Base-by-base conservation (phyloP, 2,113 vertebrate species). In the Paradoxurus hermaphroditus region DNA sequence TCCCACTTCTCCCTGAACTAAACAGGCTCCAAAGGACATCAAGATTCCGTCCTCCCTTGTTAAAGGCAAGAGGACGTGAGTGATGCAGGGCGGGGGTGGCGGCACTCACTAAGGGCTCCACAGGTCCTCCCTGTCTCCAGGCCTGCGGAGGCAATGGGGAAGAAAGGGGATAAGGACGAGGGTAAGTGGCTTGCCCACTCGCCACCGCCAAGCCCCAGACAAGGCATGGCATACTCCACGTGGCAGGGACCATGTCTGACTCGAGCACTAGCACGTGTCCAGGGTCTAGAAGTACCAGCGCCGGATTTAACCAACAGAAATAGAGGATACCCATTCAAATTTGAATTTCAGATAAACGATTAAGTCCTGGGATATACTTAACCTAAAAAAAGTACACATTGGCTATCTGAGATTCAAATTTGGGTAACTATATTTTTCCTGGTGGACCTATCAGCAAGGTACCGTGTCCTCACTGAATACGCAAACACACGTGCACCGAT, bases 81-180 rank as follows among this genome's bases (percentile, higher is more conserved):
- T 29, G 29, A 14, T 18, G 13, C 0, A 0, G 16, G 4, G 51
- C 11, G 16, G 63, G 4, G 7, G 12, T 1, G 2, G 14, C 4
- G 36, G 53, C 9, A 9, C 70, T 85, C 72, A 12, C 31, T 7
- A 15, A 78, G 46, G 68, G n/a, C 83, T 36, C 51, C 25, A 53
- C 29, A 36, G 39, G 44, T n/a, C 59, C 41, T 36, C 44, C 56
- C 29, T 19, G 21, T n/a, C 23, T 67, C 46, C 68, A 77, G 73
- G 65, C 62, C n/a, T 62, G 29, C 5, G 18, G 39, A n/a, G 31
- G 10, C 15, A 25, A 31, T 3, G 14, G 5, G 36, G 9, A 70
- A 51, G 44, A 21, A 8, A 34, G 39, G 14, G 44, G 36, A 4
- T 1, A 44, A 44, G 29, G 91, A 23, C 8, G 1, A 36, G 68